phyloP scores from a whole-genome alignment of 2,888 invertebrate species.

The Lissocephala sabroskyi region DNA sequence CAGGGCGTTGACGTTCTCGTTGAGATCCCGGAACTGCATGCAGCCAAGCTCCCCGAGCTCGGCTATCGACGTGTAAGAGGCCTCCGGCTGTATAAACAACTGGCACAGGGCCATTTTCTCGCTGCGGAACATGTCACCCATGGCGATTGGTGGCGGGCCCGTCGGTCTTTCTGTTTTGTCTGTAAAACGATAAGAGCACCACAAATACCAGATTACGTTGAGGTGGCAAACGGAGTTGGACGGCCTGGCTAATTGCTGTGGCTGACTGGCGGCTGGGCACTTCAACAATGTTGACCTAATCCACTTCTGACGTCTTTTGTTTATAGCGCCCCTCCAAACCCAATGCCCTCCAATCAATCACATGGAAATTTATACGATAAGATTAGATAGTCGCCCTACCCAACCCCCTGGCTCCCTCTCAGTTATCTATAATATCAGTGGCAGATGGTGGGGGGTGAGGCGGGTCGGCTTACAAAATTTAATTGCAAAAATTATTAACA shows the following conservation, averaged over 20 bases:
- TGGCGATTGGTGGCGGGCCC: conserved; percentile 54
- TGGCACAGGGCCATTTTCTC: conserved; percentile 95
- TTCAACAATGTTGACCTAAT: too few relatives aligned
- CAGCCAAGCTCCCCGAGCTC: conserved; percentile 95
- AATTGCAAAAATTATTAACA: conserved; percentile 53
- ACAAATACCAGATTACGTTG: too few relatives aligned
- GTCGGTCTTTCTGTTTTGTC: too few relatives aligned
- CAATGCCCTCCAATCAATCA: conserved; percentile 36
- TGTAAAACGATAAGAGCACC: too few relatives aligned
- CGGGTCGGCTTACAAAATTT: too few relatives aligned
- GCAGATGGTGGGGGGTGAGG: too few relatives aligned
- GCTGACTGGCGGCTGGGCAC: too few relatives aligned
- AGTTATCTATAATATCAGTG: conserved; percentile 36
- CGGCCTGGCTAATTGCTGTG: conserved; percentile 26
- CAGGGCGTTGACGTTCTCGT: conserved; percentile 84
- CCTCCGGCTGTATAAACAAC: conserved; percentile 96
- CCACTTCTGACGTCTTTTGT: too few relatives aligned
- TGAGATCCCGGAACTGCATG: conserved; percentile 96
- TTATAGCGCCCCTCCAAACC: too few relatives aligned
- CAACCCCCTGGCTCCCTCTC: conserved; percentile 12
- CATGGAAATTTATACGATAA: conserved; percentile 15
- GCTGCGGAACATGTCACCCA: conserved; percentile 90
- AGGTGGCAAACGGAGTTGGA: too few relatives aligned
- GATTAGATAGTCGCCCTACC: conserved; percentile 34
- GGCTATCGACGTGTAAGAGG: conserved; percentile 93